Conservation (phyloP, 2,797 vertebrate species). For the Glossophaga mutica region DNA sequence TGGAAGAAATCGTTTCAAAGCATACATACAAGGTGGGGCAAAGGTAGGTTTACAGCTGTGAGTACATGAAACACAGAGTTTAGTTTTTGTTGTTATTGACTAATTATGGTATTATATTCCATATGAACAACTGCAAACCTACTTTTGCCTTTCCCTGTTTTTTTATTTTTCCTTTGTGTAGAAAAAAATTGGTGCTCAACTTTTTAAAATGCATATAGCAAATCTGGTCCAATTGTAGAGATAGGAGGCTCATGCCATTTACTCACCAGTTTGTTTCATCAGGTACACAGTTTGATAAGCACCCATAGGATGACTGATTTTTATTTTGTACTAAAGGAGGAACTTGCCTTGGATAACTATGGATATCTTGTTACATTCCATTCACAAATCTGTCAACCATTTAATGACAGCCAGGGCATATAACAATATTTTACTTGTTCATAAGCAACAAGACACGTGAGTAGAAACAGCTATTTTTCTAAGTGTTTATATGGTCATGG, state of each 20-base stretch:
- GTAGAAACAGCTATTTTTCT: conserved; percentile 73
- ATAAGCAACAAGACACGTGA: conserved; percentile 77
- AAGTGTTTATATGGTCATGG: conserved; percentile 60
- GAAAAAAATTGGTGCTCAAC: not conserved
- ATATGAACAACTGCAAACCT: not conserved
- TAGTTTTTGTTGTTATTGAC: not conserved
- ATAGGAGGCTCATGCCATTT: not conserved
- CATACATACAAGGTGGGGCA: not conserved
- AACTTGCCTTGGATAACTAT: conserved; percentile 72
- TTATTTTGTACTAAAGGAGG: conserved; percentile 67
- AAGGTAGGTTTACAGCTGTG: not conserved
- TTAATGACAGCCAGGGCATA: conserved; percentile 78
- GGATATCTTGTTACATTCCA: conserved; percentile 83
- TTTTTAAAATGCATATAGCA: conserved; percentile 45
- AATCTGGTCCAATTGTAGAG: conserved; percentile 52
- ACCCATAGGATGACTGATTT: conserved; percentile 40
- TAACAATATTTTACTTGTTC: conserved; percentile 76
- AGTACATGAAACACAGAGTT: not conserved
- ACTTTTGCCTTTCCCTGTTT: not conserved
- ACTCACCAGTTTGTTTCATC: conserved; percentile 62
- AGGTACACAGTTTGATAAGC: conserved; percentile 56
- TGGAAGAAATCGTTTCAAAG: conserved; percentile 3
- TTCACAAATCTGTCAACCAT: conserved; percentile 84
- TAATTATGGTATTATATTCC: not conserved
- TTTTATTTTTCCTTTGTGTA: not conserved